Evolutionary conservation across 2,888 invertebrate species (phyloP), one percentile per base, ranked within the genome.

Genomic region (Xestia xanthographa): DNA sequence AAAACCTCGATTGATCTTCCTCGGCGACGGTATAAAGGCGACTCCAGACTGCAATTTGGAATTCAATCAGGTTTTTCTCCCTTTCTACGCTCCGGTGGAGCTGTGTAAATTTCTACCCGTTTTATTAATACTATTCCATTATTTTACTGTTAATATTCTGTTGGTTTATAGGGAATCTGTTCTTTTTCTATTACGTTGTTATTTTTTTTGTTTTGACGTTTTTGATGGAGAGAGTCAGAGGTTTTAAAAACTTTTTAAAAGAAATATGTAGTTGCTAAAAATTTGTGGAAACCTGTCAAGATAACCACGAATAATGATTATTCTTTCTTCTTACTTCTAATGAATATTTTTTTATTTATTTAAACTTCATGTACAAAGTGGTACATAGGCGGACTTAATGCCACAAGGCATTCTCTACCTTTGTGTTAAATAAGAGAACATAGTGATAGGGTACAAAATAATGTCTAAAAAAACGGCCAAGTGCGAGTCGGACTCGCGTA

Each of bases 51-150:
- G 92, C 93, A 93, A 94, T 94, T 94, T 94, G 93, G 91, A 87
- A 94, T 94, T 94, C 94, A 93, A 93, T 93, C 93, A 93, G 92
- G 89, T 92, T 92, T 92, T 92, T 91, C 90, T 83, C 78, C 78
- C 83, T 87, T 87, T 88, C 90, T 88, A 81, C 88, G 77, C 65
- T 63, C 78, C 82, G 85, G 85, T 88, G 87, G 86, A 89, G 86
- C 86, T 88, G 89, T 86, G 87, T 84, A 89, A 92, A 90, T 91
- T 91, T 90, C 89, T 89, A 84, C 82, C 75, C 75, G 84, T 89
- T 90, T 90, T 91, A 87, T 85, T 86, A 90, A 89, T 86, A 82
- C 81, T 75, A 81, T 87, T 83, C 79, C 82, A 82, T 89, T 88
- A 86, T 86, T 87, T 83, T 71, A 77, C 65, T 81, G 80, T 86